Conservation (phyloP, 30 jellyfish, hydroid and myxozoan genomes). For the Sanderia malayensis region DNA sequence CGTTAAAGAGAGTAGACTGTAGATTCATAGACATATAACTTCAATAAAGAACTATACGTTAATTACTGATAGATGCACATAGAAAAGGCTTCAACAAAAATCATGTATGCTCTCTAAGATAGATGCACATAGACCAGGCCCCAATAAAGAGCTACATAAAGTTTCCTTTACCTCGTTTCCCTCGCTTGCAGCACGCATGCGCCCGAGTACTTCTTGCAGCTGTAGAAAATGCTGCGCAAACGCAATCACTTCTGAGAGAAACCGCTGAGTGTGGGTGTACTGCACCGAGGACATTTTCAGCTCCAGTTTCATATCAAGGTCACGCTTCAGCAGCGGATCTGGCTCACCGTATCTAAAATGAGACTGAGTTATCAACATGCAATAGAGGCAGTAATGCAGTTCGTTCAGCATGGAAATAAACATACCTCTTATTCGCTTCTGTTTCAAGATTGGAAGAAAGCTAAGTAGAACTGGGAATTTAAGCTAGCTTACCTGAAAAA, state of each 20-base stretch:
- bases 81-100: too few species aligned
- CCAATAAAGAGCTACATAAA: too few species aligned
- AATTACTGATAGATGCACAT: too few species aligned
- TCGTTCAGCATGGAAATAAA: too few species aligned
- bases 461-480: neutral
- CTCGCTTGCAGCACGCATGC: constrained; percentile 94
- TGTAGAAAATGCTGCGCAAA: constrained; percentile 93
- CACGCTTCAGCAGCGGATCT: constrained; percentile 80
- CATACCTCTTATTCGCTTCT: too few species aligned
- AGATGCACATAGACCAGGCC: too few species aligned
- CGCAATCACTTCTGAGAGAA: constrained; percentile 85
- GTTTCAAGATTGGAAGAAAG: neutral
- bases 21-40: too few species aligned
- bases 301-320: constrained; percentile 78
- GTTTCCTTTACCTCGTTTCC: constrained; percentile 99
- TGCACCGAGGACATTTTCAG: constrained; percentile 84
- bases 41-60: too few species aligned
- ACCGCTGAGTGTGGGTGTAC: constrained; percentile 95
- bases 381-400: too few species aligned
- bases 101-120: too few species aligned
- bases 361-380: too few species aligned
- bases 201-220: constrained; percentile 96
- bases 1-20: too few species aligned
- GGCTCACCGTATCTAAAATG: constrained; percentile 75
- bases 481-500: constrained; percentile 64